phyloP scores from a whole-genome alignment of 2,888 invertebrate species.

The Aethes cnicana region DNA sequence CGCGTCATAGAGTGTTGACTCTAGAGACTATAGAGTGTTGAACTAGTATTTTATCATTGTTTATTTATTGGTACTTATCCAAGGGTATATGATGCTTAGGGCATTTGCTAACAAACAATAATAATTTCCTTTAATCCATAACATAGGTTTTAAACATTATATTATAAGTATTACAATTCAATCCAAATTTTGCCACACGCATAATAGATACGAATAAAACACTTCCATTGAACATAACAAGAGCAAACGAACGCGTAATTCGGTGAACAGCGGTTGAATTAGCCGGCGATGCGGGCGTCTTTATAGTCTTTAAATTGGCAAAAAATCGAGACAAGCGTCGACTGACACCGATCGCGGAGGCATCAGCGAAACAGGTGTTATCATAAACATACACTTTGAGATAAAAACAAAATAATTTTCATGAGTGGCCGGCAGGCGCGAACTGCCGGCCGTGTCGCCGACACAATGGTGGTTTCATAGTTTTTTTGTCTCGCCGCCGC shows the following conservation, averaged over 20 bases:
- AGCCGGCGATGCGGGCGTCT: constrained; percentile 79
- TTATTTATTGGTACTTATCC: constrained; percentile 73
- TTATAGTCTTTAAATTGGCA: constrained; percentile 81
- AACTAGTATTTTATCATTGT: constrained; percentile 75
- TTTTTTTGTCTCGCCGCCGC: constrained; percentile 72
- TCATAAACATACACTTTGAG: constrained; percentile 82
- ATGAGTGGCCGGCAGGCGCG: constrained; percentile 81
- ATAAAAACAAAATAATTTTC: constrained; percentile 83
- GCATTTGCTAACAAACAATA: too few species aligned
- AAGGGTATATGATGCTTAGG: too few species aligned
- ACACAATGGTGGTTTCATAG: constrained; percentile 80
- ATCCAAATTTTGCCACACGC: constrained; percentile 24
- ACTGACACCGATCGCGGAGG: constrained; percentile 80
- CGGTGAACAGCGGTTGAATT: constrained; percentile 79
- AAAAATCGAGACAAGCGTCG: constrained; percentile 77
- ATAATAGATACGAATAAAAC: constrained; percentile 21
- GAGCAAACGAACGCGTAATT: constrained; percentile 72
- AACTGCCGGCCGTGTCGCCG: constrained; percentile 78
- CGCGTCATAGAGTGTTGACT: constrained; percentile 78
- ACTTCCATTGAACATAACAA: constrained; percentile 43
- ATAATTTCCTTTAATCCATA: too few species aligned
- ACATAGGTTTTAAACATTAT: too few species aligned
- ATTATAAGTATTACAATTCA: background rate
- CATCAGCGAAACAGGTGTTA: constrained; percentile 82
- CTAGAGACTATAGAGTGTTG: too few species aligned